Evolutionary conservation across 2,113 vertebrate species (phyloP), one percentile per base, ranked within the genome.

Genomic region (Pycnonotus jocosus): DNA sequence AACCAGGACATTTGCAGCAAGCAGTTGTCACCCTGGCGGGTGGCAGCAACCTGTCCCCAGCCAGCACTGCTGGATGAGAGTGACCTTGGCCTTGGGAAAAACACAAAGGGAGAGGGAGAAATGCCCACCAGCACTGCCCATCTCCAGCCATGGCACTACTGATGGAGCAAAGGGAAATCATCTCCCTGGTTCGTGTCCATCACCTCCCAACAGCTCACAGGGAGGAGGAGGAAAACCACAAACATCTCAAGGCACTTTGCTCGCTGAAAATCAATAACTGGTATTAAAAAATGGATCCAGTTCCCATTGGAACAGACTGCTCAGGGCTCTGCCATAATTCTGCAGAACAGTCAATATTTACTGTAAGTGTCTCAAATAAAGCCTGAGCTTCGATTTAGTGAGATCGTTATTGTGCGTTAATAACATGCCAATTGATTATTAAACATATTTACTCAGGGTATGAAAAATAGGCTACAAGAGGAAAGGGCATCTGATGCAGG

Each of bases 281-380:
- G 96, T 96, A 98, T 98, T 97, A 97, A 98, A 97, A 97, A 98
- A 98, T 97, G 96, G 96, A 98, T 97, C 96, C 77, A 28, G 91
- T 71, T 90, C 95, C 94, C 93, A 72, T 58, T 72, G 96, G 95
- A 97, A 96, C 96, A 77, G 91, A 95, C 94, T 92, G 90, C 96
- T 97, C 92, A 81, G 93, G 92, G 93, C 86, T 91, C 94, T 90
- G 92, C 97, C 97, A 97, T 98, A 97, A 98, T 95, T 98, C 97
- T 97, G 91, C 94, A 86, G 91, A 95, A 93, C 91, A 94, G 97
- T 98, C 97, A 98, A 97, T 98, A 98, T 97, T 97, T 97, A 95
- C 96, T 90, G 91, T 97, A 96, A 94, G 81, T 57, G 88, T 95
- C 96, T 98, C 97, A 97, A 97, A 97, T 97, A 96, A 98, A 97